phyloP scores from a whole-genome alignment of 2,888 invertebrate genomes.

The Drosophila demipolita region DNA sequence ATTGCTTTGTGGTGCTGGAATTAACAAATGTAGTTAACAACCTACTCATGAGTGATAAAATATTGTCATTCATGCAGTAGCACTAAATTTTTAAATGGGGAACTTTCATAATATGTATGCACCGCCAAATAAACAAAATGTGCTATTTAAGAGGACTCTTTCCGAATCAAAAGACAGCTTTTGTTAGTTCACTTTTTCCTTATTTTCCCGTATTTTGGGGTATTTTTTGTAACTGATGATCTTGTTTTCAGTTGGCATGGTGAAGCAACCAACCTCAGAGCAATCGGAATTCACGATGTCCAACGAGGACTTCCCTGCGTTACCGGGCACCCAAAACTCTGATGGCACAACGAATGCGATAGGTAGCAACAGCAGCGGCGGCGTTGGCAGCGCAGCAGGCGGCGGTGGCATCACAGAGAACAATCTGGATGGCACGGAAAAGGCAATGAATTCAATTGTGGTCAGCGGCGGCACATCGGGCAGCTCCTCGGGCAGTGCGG shows the following conservation, averaged over 20 bases:
- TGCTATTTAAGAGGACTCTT: not conserved
- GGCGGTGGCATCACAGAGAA: constrained; percentile 77
- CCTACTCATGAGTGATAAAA: not conserved
- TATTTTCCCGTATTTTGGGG: not conserved
- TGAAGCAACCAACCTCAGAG: constrained; percentile 96
- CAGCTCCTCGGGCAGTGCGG: constrained; percentile 59
- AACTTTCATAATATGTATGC: not conserved
- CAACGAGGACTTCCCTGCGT: constrained; percentile 99
- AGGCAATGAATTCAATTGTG: constrained; percentile 84
- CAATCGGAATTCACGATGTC: constrained; percentile 98
- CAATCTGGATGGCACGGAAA: constrained; percentile 84
- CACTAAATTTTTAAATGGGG: not conserved
- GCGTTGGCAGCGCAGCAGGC: constrained; percentile 45
- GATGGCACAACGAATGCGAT: constrained; percentile 86
- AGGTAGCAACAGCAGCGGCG: constrained; percentile 48
- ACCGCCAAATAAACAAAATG: not conserved
- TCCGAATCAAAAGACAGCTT: not conserved
- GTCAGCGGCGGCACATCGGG: constrained; percentile 80
- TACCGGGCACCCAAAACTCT: constrained; percentile 95
- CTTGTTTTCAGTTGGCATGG: constrained; percentile 92
- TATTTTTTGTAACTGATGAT: constrained; percentile 6
- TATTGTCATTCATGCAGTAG: not conserved
- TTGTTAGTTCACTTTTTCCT: not conserved
- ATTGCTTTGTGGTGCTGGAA: constrained; percentile 28
- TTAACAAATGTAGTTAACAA: constrained; percentile 1